Base-by-base conservation (phyloP, 1,140 invertebrate species). In the Belonocnema kinseyi region DNA sequence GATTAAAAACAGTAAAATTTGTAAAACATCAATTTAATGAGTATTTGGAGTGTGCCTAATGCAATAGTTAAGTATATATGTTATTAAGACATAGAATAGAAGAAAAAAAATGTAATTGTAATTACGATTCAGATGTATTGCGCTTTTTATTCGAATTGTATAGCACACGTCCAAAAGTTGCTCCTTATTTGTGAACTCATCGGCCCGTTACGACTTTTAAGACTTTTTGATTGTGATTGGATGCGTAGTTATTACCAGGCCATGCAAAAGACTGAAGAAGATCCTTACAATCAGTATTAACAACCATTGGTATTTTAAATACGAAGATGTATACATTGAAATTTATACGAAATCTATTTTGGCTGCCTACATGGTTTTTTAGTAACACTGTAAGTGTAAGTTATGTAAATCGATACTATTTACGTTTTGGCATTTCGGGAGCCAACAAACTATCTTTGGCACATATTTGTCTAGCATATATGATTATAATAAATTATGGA, bases 391-490 rank as follows among this genome's bases (percentile, higher is more conserved):
- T 73, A 76, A 71, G 80, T 58, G 70, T 81, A 84, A 80, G 73
- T 80, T 84, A 82, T 84, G 78, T 84, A 83, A 83, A 75, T 77
- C 73, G 74, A 80, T 81, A 83, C 79, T 80, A 83, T 81, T 85
- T 86, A 75, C 79, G 79, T 87, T 86, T 81, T 80, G 82, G 82
- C 82, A 85, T 85, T 85, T 88, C 82, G 87, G 87, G 86, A 89
- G 83, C 81, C 81, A 85, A 86, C 83, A 80, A 84, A 82, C 81
- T 86, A 82, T 89, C 84, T 83, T 87, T 88, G 87, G 87, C 89
- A 90, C 88, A 86, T 89, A 87, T 89, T 88, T 88, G 86, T 91
- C 87, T 89, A 90, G 86, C 82, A 87, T 89, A 89, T 88, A 89
- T 86, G 85, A 82, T 86, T 85, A 84, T 87, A 88, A 89, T 88